Base-by-base conservation (phyloP, 2,797 vertebrate species). In the Eutrigla gurnardus region DNA sequence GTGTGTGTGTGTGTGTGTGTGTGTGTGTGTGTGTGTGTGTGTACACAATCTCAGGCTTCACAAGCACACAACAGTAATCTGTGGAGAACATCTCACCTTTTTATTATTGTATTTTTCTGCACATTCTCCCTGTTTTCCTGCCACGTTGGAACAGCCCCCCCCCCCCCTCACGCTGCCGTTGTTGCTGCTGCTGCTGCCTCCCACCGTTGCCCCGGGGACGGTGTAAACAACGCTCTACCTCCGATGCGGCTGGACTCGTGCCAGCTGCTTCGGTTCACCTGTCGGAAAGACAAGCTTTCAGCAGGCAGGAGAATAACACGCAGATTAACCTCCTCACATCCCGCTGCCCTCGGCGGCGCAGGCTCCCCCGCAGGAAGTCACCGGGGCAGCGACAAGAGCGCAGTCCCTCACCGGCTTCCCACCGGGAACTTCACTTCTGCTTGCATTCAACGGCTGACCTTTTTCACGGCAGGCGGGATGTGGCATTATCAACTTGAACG, bases 181-280 rank as follows among this genome's bases (percentile, higher is more conserved):
- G 65, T 60, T 37, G 52, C 65, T 83, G 70, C 73, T 76, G 73
- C 62, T 70, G 15, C 15, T 17, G 14, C 73, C 89, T 86, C 89
- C 90, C 87, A 89, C 88, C 70, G 65, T 68, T 73, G 80, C 81
- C 80, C 87, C 12, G 71, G 70, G 86, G 88, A 86, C 46, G 68
- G 79, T 83, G 83, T 79, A 84, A 81, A 90, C 87, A 88, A 53
- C 70, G 63, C 43, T 64, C 65, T 65, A 77, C 60, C 37, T 70
- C 47, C 40, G 32, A 46, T 70, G 46, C 65, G 53, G 64, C 32
- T 81, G 76, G 83, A 78, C 54, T 40, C 36, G 69, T 68, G 74
- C 77, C 79, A 86, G 81, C 60, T 46, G 68, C 73, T 80, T 46
- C 14, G 6, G 55, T 78, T 79, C 65, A 83, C 71, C 76, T 80